phyloP scores from a whole-genome alignment of 2,797 vertebrate species.

The Bucorvus abyssinicus region DNA sequence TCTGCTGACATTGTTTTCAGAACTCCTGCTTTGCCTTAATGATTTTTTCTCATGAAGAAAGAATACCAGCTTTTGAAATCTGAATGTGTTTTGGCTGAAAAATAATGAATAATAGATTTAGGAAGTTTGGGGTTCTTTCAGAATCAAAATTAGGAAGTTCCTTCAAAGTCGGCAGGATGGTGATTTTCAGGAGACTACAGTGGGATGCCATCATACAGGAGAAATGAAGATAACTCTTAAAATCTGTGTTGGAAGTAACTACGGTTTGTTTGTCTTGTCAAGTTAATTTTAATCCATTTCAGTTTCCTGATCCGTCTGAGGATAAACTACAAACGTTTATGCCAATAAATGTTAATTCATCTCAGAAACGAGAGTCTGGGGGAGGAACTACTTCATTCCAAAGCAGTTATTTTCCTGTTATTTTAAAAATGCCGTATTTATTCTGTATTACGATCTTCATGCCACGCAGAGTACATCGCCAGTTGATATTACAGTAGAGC shows the following conservation, averaged over 20 bases:
- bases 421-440: neutral
- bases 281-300: neutral
- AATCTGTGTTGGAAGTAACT: neutral
- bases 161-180: neutral
- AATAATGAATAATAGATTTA: neutral
- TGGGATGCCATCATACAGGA: neutral
- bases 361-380: neutral
- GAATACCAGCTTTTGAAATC: neutral
- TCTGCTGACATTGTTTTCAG: neutral
- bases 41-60: neutral
- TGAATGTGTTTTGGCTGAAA: neutral
- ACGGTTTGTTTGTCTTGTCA: neutral
- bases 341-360: constrained; percentile 7
- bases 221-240: neutral
- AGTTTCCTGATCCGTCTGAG: neutral
- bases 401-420: neutral
- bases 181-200: neutral
- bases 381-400: neutral
- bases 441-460: neutral
- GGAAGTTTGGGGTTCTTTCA: neutral
- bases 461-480: fast-evolving
- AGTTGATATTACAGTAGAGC: neutral
- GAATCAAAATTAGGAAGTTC: neutral
- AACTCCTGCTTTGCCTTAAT: neutral
- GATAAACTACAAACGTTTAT: neutral